Evolutionary conservation across 2,113 vertebrate species (phyloP).

Genomic region (Ochotona princeps): DNA sequence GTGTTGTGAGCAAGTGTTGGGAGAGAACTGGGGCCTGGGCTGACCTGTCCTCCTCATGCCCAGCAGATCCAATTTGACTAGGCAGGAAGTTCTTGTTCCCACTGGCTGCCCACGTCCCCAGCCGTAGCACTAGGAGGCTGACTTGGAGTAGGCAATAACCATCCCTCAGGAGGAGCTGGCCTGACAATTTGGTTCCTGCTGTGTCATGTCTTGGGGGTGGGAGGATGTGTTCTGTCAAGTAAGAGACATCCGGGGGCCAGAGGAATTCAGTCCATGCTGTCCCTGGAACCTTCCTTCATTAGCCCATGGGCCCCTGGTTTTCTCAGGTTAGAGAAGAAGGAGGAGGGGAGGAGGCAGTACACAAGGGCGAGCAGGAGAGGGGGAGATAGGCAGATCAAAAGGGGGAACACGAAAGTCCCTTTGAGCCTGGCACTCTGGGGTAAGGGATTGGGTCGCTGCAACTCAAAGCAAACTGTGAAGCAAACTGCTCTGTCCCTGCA

Average conservation of each 20-base stretch:
- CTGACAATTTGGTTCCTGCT: slow-evolving; percentile 65
- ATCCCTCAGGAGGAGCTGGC: slow-evolving; percentile 47
- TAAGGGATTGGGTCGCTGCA: background rate
- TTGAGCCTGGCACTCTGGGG: background rate
- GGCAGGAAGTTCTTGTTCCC: slow-evolving; percentile 50
- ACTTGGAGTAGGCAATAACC: slow-evolving; percentile 9
- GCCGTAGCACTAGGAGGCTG: slow-evolving; percentile 5
- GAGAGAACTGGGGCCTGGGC: background rate
- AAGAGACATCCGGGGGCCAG: background rate
- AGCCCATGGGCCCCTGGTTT: background rate
- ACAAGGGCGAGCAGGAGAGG: too few species aligned
- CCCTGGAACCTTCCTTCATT: background rate
- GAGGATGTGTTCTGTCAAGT: background rate
- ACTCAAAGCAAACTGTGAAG: background rate
- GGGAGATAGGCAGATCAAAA: background rate
- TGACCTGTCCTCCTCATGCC: slow-evolving; percentile 13
- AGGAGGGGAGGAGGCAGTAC: background rate
- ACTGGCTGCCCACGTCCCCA: background rate
- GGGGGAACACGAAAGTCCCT: background rate
- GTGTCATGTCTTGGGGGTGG: background rate
- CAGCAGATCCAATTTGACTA: slow-evolving; percentile 57
- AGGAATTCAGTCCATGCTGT: background rate
- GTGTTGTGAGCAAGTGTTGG: background rate
- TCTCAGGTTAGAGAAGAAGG: background rate
- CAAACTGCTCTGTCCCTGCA: background rate